Evolutionary conservation across 2,888 invertebrate species (phyloP).

Genomic region (Mesorhabditis spiculigera): DNA sequence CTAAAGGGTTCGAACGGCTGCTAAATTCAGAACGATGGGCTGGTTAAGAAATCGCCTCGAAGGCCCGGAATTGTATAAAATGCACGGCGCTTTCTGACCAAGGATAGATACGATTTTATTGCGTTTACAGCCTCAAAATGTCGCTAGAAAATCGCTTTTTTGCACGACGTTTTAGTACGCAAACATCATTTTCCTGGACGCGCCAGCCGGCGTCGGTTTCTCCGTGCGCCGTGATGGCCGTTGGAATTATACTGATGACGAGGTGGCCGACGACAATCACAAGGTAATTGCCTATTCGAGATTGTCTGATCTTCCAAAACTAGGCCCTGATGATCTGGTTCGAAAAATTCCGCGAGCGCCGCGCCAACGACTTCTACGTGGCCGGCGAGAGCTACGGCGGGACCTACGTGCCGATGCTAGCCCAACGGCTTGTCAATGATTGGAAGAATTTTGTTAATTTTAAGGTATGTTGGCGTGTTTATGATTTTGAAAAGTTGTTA

Average conservation of each 20-base stretch:
- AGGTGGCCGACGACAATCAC: slow-evolving; percentile 33
- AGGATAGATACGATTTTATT: too few species aligned
- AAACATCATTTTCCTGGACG: slow-evolving; percentile 63
- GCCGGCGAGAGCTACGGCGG: slow-evolving; percentile 65
- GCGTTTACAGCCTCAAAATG: slow-evolving; percentile 13
- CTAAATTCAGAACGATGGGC: slow-evolving; percentile 57
- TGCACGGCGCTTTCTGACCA: too few species aligned
- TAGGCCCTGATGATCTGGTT: slow-evolving; percentile 61
- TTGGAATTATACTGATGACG: slow-evolving; percentile 34
- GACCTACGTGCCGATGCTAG: slow-evolving; percentile 61
- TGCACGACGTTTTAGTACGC: slow-evolving; percentile 58
- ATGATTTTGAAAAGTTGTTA: neutral
- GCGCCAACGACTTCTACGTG: slow-evolving; percentile 61
- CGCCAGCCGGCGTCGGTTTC: slow-evolving; percentile 65
- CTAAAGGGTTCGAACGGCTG: slow-evolving; percentile 33
- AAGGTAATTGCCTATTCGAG: slow-evolving; percentile 13
- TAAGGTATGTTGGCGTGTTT: slow-evolving; percentile 23
- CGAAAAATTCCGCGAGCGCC: slow-evolving; percentile 35
- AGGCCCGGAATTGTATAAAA: too few species aligned
- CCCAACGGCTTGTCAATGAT: slow-evolving; percentile 26
- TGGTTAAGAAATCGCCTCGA: slow-evolving; percentile 18
- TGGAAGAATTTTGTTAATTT: slow-evolving; percentile 27
- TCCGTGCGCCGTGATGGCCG: slow-evolving; percentile 59
- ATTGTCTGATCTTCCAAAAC: slow-evolving; percentile 58
- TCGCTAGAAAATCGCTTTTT: slow-evolving; percentile 32